Evolutionary conservation across 2,888 invertebrate genomes (phyloP).

Genomic region (Phasia obesa): DNA sequence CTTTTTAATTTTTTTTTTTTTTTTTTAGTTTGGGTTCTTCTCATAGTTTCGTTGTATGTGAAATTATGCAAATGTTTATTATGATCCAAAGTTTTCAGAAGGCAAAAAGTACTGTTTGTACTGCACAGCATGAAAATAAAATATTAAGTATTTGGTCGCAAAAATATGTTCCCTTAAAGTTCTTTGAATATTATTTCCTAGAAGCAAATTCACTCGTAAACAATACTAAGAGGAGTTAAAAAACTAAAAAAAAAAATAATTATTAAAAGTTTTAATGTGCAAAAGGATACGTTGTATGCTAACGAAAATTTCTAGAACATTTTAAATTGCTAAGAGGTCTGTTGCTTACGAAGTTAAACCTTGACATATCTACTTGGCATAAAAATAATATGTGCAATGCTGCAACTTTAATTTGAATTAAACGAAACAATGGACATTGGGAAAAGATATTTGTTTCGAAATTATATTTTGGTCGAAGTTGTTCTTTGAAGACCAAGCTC

Average conservation of each 20-base stretch:
- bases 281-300: neutral
- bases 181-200: slow-evolving; percentile 20
- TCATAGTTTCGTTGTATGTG: slow-evolving; percentile 29
- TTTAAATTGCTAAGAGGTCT: too few species aligned
- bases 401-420: too few species aligned
- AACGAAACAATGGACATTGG: too few species aligned
- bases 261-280: neutral
- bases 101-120: neutral
- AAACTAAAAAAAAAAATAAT: slow-evolving; percentile 6
- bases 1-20: neutral
- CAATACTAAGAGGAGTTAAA: neutral
- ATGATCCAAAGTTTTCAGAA: slow-evolving; percentile 46
- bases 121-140: slow-evolving; percentile 17
- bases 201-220: slow-evolving; percentile 15
- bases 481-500: too few species aligned
- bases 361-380: too few species aligned
- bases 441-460: too few species aligned
- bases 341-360: too few species aligned
- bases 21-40: slow-evolving; percentile 12
- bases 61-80: slow-evolving; percentile 67
- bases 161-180: slow-evolving; percentile 63
- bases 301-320: too few species aligned
- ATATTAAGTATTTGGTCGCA: slow-evolving; percentile 51
- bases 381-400: too few species aligned
- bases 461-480: too few species aligned